A percentile compares a stretch with the other conserved stretches of the same genome.
These are phyloP conservation scores for Gryllus bimaculatus DNA, from an alignment of 1,140 invertebrate genomes.

Conservation along the genomic window DNA sequence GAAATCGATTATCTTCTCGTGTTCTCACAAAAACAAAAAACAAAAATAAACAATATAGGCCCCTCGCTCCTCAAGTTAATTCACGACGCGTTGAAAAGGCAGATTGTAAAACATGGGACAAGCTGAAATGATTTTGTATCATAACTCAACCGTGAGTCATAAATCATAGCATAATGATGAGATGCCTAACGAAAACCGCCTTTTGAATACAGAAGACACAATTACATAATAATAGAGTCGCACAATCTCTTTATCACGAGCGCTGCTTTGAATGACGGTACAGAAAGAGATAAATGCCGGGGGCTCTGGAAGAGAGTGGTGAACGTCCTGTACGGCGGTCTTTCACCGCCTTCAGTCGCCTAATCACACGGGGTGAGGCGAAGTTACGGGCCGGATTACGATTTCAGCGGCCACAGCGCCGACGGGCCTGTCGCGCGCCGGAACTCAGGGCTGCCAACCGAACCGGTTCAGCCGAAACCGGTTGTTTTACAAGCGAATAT, in stretches of 20 bases:
- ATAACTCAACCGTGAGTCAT: not conserved
- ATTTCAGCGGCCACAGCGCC: not conserved
- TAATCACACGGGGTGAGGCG: not conserved
- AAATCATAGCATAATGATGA: not conserved
- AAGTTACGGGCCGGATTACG: not conserved
- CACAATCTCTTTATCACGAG: not conserved
- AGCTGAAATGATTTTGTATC: not conserved
- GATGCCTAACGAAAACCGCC: not conserved
- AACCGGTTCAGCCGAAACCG: too few relatives aligned
- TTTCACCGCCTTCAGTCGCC: not conserved
- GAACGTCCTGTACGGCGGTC: not conserved
- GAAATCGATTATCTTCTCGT: not conserved
- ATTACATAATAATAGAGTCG: not conserved
- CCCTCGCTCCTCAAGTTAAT: not conserved
- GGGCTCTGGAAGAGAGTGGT: not conserved
- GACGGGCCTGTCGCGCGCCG: not conserved
- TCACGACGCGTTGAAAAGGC: not conserved
- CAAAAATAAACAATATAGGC: not conserved
- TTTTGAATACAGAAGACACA: constrained; percentile 5
- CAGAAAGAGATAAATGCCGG: not conserved
- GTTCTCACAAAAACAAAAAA: not conserved
- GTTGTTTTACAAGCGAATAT: too few relatives aligned
- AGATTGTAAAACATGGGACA: not conserved
- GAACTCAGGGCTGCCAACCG: too few relatives aligned
- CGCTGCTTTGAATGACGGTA: not conserved